Conservation (phyloP, 2,797 vertebrate species). For the Loriculus beryllinus region DNA sequence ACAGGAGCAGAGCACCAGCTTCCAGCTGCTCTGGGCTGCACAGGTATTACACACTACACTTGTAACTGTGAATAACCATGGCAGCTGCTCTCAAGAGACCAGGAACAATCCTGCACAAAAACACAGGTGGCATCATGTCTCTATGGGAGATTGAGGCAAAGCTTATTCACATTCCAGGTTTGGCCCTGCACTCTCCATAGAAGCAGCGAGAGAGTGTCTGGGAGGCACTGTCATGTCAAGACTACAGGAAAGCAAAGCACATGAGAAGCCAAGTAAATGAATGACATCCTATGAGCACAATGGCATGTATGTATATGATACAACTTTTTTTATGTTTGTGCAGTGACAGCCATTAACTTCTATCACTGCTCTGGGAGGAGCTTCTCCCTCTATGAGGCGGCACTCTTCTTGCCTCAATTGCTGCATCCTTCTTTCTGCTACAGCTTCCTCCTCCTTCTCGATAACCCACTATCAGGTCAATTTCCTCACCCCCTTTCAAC, state of each 20-base stretch:
- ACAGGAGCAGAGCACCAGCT: not conserved
- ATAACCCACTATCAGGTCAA: not conserved
- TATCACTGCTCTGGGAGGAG: not conserved
- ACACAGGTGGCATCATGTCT: not conserved
- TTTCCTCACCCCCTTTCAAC: not conserved
- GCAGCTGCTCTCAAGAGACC: not conserved
- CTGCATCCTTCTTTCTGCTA: not conserved
- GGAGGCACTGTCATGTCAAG: not conserved
- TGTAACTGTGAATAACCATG: not conserved
- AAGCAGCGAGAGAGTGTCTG: not conserved
- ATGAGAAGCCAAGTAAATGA: not conserved
- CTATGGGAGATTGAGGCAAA: not conserved
- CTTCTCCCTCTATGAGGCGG: not conserved
- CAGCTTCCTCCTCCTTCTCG: not conserved
- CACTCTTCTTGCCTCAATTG: not conserved
- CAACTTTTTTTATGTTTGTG: not conserved
- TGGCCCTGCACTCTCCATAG: not conserved
- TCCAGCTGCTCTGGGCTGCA: not conserved
- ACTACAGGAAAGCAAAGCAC: not conserved
- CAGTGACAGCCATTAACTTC: conserved; percentile 5
- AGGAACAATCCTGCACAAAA: not conserved
- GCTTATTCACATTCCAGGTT: not conserved
- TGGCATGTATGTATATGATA: not conserved
- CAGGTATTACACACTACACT: not conserved
- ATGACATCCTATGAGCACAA: not conserved